Conservation (phyloP, 1,140 invertebrate species). For the Bombus consobrinus region DNA sequence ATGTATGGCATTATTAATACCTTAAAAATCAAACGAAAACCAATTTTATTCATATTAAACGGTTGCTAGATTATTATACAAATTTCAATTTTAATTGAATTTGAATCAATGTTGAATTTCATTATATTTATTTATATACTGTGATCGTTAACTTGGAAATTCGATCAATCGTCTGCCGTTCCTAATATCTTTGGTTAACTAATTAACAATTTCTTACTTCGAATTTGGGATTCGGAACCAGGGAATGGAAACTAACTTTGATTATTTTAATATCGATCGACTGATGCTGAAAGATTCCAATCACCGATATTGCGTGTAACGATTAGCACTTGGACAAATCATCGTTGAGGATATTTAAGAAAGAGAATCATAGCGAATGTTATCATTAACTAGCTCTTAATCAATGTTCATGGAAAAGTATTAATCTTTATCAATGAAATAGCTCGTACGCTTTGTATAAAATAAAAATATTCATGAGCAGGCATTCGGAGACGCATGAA, state of each 20-base stretch:
- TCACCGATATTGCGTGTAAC: no score
- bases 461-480: neutral
- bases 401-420: neutral
- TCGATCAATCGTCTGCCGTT: no score
- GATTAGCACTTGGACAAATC: no score
- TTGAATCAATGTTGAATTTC: neutral
- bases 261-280: neutral
- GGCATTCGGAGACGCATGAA: fast-evolving
- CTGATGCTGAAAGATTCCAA: no score
- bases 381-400: no score
- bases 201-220: neutral
- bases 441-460: no score
- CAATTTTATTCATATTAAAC: neutral
- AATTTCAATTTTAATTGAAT: no score
- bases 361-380: no score
- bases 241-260: neutral
- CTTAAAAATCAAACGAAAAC: neutral
- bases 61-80: neutral
- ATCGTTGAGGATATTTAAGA: no score
- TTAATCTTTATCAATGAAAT: neutral
- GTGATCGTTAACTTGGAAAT: neutral
- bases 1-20: neutral
- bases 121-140: fast-evolving
- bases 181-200: neutral
- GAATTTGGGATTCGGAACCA: neutral